phyloP scores from a whole-genome alignment of 2,113 vertebrate species.

The Glareola pratincola region DNA sequence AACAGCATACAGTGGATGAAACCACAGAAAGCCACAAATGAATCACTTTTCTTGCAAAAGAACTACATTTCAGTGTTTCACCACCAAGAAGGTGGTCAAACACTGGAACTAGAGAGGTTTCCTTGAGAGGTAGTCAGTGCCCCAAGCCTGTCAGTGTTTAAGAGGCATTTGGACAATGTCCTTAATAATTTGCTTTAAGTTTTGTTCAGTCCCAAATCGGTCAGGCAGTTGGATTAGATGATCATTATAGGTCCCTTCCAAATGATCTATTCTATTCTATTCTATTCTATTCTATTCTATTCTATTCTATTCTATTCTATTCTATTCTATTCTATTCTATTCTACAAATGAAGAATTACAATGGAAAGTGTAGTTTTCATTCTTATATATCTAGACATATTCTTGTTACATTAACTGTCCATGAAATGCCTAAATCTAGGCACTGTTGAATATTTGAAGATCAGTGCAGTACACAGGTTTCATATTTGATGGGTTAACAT shows the following conservation, averaged over 20 bases:
- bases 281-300: neutral
- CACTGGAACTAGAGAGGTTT: neutral
- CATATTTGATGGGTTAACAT: neutral
- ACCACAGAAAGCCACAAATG: neutral
- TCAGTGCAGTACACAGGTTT: neutral
- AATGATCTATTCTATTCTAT: neutral
- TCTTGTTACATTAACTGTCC: neutral
- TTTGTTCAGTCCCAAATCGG: neutral
- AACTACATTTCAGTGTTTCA: neutral
- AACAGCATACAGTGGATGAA: neutral
- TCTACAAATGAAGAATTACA: neutral
- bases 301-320: neutral
- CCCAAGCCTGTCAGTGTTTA: neutral
- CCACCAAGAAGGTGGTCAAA: neutral
- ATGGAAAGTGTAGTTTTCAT: neutral
- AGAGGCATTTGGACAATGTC: neutral
- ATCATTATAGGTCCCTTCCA: neutral
- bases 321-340: neutral
- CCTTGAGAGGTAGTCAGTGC: neutral
- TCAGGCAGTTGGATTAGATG: neutral
- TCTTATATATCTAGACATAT: neutral
- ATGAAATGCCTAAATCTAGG: neutral
- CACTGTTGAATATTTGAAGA: neutral
- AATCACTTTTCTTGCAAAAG: neutral
- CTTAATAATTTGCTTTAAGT: neutral